Evolutionary conservation across 2,113 vertebrate species (phyloP), one percentile per base, ranked within the genome.

Genomic region (Uropsilus gracilis): DNA sequence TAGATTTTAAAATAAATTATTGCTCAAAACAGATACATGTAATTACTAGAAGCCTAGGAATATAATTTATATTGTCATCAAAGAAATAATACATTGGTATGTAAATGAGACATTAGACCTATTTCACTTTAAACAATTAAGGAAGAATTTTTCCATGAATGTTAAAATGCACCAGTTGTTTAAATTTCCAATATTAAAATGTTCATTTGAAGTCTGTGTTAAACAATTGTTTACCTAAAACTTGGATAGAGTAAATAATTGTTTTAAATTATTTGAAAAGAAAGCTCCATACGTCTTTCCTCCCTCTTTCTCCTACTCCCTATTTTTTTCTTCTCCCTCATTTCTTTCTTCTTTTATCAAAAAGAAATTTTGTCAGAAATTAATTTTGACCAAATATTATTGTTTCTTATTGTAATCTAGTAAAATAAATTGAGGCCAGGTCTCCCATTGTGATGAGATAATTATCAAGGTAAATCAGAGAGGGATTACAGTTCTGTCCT

Each of bases 1-100:
- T 88, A 85, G 30, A 76, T 55, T 96, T 93, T 87, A 66, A 78
- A 94, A 72, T 88, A 92, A 87, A 87, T 83, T 73, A 76, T 82
- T 92, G 13, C 85, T 30, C 32, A 24, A 73, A 84, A 86, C 32
- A 78, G 42, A 82, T 78, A 75, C 24, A 8, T 37, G 3, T 63
- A 72, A 16, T 24, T 82, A 57, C 44, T 64, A 86, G 44, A 85
- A 86, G 80, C 7, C 11, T 50, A 77, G 18, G 46, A 87, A 87
- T 94, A 57, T 78, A 6, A 55, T 71, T 82, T 91, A 48, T 89
- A 66, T 66, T 82, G 17, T 87, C 17, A 71, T 39, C 17, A 48
- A 34, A 64, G 50, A 76, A 90, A 55, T 91, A 50, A 57, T 26
- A 44, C 32, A 48, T 61, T 82, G 88, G 18, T 63, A 72, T 85